Conservation (phyloP, 2,888 invertebrate species). For the Chydorus sphaericus region DNA sequence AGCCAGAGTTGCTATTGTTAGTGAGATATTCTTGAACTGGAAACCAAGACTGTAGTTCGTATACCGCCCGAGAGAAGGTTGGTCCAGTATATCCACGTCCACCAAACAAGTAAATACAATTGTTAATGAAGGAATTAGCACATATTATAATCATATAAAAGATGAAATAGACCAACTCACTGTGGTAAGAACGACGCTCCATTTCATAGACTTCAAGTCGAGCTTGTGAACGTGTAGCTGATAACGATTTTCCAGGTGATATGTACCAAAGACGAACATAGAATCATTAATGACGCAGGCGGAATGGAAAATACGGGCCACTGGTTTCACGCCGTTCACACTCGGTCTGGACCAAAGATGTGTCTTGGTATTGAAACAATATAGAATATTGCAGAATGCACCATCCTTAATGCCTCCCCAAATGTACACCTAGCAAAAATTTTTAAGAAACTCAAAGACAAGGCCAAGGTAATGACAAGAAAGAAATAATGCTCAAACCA, state of each 20-base stretch:
- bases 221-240: slow-evolving; percentile 61
- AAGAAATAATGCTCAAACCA: slow-evolving; percentile 6
- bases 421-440: slow-evolving; percentile 51
- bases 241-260: slow-evolving; percentile 69
- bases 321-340: slow-evolving; percentile 54
- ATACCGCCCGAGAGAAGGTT: slow-evolving; percentile 45
- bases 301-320: slow-evolving; percentile 79
- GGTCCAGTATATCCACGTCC: no score
- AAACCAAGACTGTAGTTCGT: slow-evolving; percentile 34
- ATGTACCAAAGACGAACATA: slow-evolving; percentile 86
- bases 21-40: background rate
- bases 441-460: background rate
- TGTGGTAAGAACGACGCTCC: slow-evolving; percentile 46
- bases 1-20: background rate
- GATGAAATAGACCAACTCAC: slow-evolving; percentile 19
- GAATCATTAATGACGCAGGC: slow-evolving; percentile 61
- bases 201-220: slow-evolving; percentile 53
- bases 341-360: slow-evolving; percentile 49
- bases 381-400: slow-evolving; percentile 64
- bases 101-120: slow-evolving; percentile 78
- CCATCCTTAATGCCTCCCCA: slow-evolving; percentile 81
- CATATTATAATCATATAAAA: slow-evolving; percentile 35
- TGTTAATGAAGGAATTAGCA: slow-evolving; percentile 59
- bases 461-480: background rate
- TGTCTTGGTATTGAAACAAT: slow-evolving; percentile 58